Percentiles rank a stretch among this genome's conserved stretches.
Evolutionary conservation across 1,140 invertebrate genomes (phyloP).

Genomic region (Zaprionus tsacasi): DNA sequence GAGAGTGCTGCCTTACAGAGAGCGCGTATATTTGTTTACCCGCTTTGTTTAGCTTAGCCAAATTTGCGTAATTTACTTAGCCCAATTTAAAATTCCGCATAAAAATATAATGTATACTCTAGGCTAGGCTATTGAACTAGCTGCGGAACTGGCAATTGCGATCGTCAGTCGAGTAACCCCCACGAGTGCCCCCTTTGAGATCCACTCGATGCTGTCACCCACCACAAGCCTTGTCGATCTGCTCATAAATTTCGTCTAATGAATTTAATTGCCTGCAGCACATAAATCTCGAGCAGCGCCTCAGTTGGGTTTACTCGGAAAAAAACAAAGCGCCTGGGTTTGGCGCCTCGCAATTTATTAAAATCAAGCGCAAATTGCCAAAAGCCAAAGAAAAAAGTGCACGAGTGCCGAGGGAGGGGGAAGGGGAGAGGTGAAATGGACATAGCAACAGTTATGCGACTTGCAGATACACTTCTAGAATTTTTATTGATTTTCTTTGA

Average conservation of each 20-base stretch:
- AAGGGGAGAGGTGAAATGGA: neutral
- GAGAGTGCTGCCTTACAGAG: conserved; percentile 50
- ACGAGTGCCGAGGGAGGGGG: neutral
- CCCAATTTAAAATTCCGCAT: conserved; percentile 59
- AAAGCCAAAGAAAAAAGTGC: conserved; percentile 26
- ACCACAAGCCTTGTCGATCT: conserved; percentile 45
- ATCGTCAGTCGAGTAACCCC: neutral
- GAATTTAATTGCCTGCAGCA: conserved; percentile 74
- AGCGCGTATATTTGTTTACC: conserved; percentile 57
- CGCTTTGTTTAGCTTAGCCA: conserved; percentile 58
- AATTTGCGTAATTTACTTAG: conserved; percentile 77
- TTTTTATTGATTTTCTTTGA: neutral
- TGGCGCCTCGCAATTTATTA: conserved; percentile 78
- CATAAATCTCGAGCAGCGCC: conserved; percentile 81
- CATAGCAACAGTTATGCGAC: neutral
- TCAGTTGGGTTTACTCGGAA: conserved; percentile 76
- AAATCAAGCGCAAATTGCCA: conserved; percentile 60
- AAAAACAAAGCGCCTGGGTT: conserved; percentile 59
- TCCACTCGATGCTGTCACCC: conserved; percentile 74
- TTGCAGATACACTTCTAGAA: conserved; percentile 5
- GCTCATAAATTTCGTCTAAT: conserved; percentile 76
- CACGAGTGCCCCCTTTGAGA: conserved; percentile 15
- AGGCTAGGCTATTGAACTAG: conserved; percentile 59
- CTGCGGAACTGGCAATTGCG: neutral
- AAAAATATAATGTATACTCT: conserved; percentile 56